Evolutionary conservation across 2,797 vertebrate species (phyloP).

Genomic region (Sebastes taczanowskii): DNA sequence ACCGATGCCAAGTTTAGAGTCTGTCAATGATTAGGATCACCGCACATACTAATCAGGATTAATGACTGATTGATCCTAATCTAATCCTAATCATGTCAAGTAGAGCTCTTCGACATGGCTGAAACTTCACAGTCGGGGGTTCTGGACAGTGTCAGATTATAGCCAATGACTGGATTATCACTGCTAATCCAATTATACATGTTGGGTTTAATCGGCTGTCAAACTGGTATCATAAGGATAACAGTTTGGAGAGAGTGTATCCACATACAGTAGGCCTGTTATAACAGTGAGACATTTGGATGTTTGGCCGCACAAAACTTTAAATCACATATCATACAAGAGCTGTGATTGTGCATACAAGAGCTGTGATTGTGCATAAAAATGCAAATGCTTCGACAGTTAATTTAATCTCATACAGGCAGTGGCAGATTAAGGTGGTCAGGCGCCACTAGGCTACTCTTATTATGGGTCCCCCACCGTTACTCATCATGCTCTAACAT

Average conservation of each 20-base stretch:
- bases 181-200: slow-evolving; percentile 67
- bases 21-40: slow-evolving; percentile 35
- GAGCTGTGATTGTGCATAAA: neutral
- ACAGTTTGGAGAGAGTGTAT: slow-evolving; percentile 28
- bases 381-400: neutral
- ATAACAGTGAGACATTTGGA: neutral
- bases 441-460: too few species aligned
- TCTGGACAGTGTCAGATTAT: slow-evolving; percentile 64
- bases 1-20: neutral
- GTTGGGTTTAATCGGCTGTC: slow-evolving; percentile 41
- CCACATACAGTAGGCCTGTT: neutral
- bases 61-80: slow-evolving; percentile 57
- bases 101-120: slow-evolving; percentile 23
- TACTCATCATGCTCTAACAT: too few species aligned
- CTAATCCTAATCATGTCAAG: slow-evolving; percentile 61
- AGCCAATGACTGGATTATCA: slow-evolving; percentile 64
- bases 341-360: neutral
- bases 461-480: too few species aligned
- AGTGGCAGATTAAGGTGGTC: too few species aligned
- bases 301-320: neutral
- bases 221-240: slow-evolving; percentile 25
- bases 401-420: neutral
- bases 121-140: slow-evolving; percentile 28
- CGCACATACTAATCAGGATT: slow-evolving; percentile 49
- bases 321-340: neutral